Evolutionary conservation across 1,140 invertebrate species (phyloP), one percentile per base, ranked within the genome.

Genomic region (Heliconius nattereri): DNA sequence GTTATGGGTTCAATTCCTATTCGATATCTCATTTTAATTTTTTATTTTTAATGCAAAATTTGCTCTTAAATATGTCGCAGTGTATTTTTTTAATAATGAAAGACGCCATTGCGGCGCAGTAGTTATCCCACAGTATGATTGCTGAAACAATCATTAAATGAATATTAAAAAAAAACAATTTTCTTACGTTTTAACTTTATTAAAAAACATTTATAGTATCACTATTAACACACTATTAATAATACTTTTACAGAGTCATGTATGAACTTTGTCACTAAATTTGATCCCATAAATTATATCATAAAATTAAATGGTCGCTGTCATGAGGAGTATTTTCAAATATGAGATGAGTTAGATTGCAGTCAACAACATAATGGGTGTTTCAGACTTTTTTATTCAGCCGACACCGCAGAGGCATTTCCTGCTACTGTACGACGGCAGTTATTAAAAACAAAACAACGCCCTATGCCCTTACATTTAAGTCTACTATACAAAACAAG

Each of bases 331-430:
- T 93, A 89, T 84, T 84, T 88, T 90, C 80, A 89, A 91, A 94
- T 93, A 92, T 93, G 89, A 92, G 91, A 92, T 91, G 90, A 90
- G 90, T 93, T 92, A 93, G 92, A 91, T 92, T 86, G 90, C 87
- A 90, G 90, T 90, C 93, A 94, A 93, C 89, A 92, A 89, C 86
- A 89, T 93, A 90, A 92, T 91, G 89, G 86, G 79, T 86, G 91
- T 91, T 92, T 92, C 89, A 91, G 86, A 90, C 80, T 84, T 90
- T 91, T 94, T 93, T 92, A 89, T 92, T 87, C 86, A 90, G 85
- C 87, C 89, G 91, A 88, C 87, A 86, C 86, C 86, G 83, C 85
- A 84, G 74, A 83, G 90, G 92, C 85, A 94, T 93, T 94, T 94
- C 92, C 92, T 92, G 92, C 87, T 90, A 90, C 90, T 81, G 85